Conservation (phyloP, 2,113 vertebrate genomes). For the Pteronura brasiliensis region DNA sequence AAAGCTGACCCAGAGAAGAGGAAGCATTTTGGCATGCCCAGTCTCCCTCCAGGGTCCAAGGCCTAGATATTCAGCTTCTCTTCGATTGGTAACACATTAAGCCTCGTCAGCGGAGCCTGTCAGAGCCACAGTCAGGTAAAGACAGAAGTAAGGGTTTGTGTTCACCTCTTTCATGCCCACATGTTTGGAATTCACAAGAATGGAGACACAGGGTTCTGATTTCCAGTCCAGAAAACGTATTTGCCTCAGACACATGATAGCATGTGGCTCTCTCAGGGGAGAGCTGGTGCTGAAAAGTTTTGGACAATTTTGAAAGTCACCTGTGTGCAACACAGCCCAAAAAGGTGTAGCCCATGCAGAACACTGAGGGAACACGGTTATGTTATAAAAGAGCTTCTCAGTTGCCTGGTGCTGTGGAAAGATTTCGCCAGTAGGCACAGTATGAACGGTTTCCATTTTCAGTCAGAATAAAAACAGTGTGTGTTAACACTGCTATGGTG, state of each 20-base stretch:
- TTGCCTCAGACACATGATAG: not conserved
- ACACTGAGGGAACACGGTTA: not conserved
- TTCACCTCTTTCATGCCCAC: conserved; percentile 1
- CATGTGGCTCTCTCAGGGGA: not conserved
- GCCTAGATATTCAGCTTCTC: conserved; percentile 48
- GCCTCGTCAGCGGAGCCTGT: not conserved
- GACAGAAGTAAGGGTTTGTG: conserved; percentile 24
- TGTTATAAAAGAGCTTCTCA: not conserved
- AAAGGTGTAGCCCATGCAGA: not conserved
- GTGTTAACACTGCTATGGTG: not conserved
- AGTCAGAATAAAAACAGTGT: not conserved
- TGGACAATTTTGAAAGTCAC: not conserved
- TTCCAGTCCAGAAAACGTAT: conserved; percentile 35
- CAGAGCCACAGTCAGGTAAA: conserved; percentile 48
- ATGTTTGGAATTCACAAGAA: conserved; percentile 58
- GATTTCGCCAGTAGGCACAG: not conserved
- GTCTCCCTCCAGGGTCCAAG: conserved; percentile 59
- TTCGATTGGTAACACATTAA: conserved; percentile 55
- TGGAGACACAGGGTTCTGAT: conserved; percentile 1
- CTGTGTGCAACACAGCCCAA: not conserved
- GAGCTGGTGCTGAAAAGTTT: not conserved
- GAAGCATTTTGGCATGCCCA: conserved; percentile 59
- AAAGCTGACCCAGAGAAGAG: conserved; percentile 56
- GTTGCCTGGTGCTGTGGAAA: not conserved
- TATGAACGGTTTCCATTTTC: not conserved